Evolutionary conservation across 2,888 invertebrate genomes (phyloP).

Genomic region (Phasia obesa): DNA sequence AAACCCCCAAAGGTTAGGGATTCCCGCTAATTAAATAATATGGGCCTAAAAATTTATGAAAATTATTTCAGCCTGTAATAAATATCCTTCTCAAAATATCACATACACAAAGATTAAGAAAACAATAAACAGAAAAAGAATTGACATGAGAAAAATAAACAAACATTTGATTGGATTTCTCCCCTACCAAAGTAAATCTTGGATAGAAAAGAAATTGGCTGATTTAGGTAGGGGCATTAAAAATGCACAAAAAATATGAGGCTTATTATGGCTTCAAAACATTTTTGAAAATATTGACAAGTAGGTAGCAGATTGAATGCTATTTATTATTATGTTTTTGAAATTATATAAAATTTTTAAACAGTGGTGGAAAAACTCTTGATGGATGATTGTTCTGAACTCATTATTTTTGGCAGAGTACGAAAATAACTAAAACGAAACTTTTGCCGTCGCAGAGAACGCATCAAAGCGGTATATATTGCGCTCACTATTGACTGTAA

Average conservation of each 20-base stretch:
- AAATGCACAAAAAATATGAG: slow-evolving; percentile 36
- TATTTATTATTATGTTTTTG: too few species aligned
- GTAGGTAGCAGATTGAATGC: not conserved
- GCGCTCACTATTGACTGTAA: too few species aligned
- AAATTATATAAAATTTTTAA: not conserved
- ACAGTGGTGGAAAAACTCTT: not conserved
- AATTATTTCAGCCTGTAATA: not conserved
- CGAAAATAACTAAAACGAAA: too few species aligned
- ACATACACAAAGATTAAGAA: not conserved
- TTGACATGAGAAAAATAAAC: slow-evolving; percentile 37
- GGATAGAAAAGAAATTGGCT: slow-evolving; percentile 30
- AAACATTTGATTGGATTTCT: not conserved
- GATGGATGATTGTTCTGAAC: too few species aligned
- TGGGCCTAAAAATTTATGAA: not conserved
- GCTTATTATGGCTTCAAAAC: slow-evolving; percentile 43
- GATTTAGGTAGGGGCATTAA: slow-evolving; percentile 10
- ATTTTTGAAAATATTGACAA: not conserved
- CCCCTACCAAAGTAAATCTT: slow-evolving; percentile 6
- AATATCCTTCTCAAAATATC: not conserved
- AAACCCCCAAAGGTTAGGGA: not conserved
- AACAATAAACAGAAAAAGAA: slow-evolving; percentile 9
- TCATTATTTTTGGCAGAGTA: too few species aligned
- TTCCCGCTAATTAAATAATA: slow-evolving; percentile 1
- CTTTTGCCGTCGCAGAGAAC: too few species aligned
- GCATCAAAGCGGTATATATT: too few species aligned